Percentiles rank a stretch among this genome's conserved stretches.
Conservation (phyloP, 2,797 vertebrate species). For the Petrocephalus schoutedeni region DNA sequence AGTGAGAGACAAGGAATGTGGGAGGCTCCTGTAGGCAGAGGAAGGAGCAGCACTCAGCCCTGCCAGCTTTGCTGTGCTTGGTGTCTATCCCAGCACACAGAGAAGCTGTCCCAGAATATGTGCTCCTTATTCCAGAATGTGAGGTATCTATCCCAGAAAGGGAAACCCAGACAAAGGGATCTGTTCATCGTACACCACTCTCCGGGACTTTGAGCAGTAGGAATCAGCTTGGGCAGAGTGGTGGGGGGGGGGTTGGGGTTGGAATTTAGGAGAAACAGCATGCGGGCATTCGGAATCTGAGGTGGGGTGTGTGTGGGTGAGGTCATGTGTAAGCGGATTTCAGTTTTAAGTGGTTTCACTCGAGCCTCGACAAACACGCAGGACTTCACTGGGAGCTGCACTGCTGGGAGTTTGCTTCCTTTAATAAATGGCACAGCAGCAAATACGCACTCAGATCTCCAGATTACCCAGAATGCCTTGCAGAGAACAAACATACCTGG, state of each 20-base stretch:
- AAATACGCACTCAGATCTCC: not conserved
- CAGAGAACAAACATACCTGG: not conserved
- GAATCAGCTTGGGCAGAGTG: not conserved
- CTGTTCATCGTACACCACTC: not conserved
- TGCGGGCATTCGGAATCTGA: not conserved
- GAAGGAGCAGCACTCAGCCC: not conserved
- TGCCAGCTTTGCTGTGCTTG: not conserved
- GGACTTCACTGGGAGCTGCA: not conserved
- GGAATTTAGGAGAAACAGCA: not conserved
- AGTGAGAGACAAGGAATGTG: not conserved
- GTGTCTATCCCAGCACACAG: not conserved
- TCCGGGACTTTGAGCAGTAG: not conserved
- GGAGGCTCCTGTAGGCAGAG: not conserved
- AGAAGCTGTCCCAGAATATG: not conserved
- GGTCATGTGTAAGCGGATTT: not conserved
- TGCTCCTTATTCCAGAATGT: not conserved
- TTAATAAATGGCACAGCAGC: not conserved
- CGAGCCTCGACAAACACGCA: not conserved
- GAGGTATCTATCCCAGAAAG: not conserved
- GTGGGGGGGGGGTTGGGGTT: not conserved
- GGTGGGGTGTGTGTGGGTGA: not conserved
- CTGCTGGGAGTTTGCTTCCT: not conserved
- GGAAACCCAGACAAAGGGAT: not conserved
- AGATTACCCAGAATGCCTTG: conserved; percentile 5
- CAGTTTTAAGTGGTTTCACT: not conserved